Conservation (phyloP, 2,888 invertebrate species). For the Meiosimyza decipiens region DNA sequence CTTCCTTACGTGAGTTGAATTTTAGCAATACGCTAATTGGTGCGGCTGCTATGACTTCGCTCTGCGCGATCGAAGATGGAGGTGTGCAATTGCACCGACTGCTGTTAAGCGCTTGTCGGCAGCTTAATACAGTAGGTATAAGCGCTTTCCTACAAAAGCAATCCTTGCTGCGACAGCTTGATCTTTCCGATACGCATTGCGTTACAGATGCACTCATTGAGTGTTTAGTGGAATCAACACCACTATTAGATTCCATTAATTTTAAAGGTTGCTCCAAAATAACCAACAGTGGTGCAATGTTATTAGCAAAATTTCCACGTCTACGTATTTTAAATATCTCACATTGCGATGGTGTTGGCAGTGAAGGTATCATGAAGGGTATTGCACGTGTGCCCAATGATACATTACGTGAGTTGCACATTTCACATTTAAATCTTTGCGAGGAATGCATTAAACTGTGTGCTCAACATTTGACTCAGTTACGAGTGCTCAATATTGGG, state of each 20-base stretch:
- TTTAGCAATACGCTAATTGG: conserved; percentile 78
- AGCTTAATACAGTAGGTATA: conserved; percentile 55
- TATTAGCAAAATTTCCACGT: conserved; percentile 70
- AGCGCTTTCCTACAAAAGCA: conserved; percentile 66
- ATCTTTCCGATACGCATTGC: conserved; percentile 74
- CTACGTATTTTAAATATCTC: conserved; percentile 75
- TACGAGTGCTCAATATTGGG: conserved; percentile 73
- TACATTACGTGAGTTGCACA: conserved; percentile 69
- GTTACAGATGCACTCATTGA: conserved; percentile 75
- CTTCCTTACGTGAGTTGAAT: conserved; percentile 71
- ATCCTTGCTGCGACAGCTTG: conserved; percentile 70
- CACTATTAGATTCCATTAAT: conserved; percentile 71
- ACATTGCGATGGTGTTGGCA: conserved; percentile 74
- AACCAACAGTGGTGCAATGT: conserved; percentile 72
- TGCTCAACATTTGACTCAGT: conserved; percentile 71
- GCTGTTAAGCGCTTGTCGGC: conserved; percentile 57
- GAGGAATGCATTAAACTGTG: conserved; percentile 73
- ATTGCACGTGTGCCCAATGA: conserved; percentile 69
- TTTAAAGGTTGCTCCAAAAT: conserved; percentile 75
- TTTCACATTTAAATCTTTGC: conserved; percentile 73
- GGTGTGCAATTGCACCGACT: conserved; percentile 59
- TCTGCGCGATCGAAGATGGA: conserved; percentile 70
- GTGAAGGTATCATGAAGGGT: conserved; percentile 73
- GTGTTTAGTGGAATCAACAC: conserved; percentile 71
- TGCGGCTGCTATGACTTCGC: conserved; percentile 70